Base-by-base conservation (phyloP, 2,797 vertebrate species). In the Chloroceryle inda region DNA sequence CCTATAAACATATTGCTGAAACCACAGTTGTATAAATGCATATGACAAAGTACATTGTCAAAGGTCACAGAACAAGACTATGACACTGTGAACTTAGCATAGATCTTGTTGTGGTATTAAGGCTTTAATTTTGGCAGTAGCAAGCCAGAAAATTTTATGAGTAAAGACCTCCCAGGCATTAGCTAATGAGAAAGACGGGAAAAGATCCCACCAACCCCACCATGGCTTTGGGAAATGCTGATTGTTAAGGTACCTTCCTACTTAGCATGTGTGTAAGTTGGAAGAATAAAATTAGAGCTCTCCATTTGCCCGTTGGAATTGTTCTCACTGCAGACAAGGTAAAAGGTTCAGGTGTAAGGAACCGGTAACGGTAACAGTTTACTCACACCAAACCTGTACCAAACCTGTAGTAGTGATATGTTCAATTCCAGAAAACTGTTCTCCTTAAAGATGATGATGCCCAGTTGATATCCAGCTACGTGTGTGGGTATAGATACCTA, bases 391-490 rank as follows among this genome's bases (percentile, higher is more conserved):
- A 50, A 50, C 49, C 26, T 27, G 38, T 13, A 37, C 37, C 37
- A 37, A 37, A 37, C 37, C 37, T 37, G 8, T 50, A 27, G 49
- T 17, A 27, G 49, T 27, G 49, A 27, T 50, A 27, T 21, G 20
- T 11, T 47, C n/a, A 75, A 50, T 42, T 64, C 47, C 47, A 67
- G 26, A 45, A 13, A 2, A 18, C 0, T 2, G 7, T 49, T 24
- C 62, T 26, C 23, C 31, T 53, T 40, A 8, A 50, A 50, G 35
- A 45, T 45, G 44, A 52, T 10, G 31, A 4, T 68, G 33, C n/a
- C 44, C 21, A 35, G 1, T 2, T 42, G 20, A 16, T 35, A 6
- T 7, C 55, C 8, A 3, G 15, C 44, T 42, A 2, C 0, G 0
- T 13, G 17, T 50, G 27, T 33, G 75, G 29, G n/a, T 62, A 26